These are phyloP conservation scores for Luscinia luscinia DNA, from an alignment of 2,797 vertebrate genomes.

Conservation along the genomic window DNA sequence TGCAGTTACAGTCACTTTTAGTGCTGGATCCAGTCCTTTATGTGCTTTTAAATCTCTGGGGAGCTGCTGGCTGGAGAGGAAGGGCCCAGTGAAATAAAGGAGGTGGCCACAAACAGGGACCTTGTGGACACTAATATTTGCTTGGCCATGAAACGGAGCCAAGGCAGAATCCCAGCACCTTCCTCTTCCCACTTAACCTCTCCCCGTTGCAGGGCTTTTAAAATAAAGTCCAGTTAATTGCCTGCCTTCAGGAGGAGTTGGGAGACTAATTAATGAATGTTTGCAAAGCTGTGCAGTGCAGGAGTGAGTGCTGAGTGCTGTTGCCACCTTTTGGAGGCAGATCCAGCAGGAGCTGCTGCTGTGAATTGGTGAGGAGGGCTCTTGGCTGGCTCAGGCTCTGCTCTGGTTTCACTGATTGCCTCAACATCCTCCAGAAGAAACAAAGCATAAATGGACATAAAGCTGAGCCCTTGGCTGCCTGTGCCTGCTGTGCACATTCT, in stretches of 20 bases:
- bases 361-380: not conserved
- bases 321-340: not conserved
- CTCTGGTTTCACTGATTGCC: not conserved
- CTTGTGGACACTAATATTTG: not conserved
- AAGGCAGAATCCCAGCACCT: not conserved
- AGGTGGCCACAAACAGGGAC: not conserved
- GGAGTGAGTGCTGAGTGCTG: not conserved
- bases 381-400: not conserved
- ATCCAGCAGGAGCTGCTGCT: not conserved
- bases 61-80: not conserved
- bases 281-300: not conserved
- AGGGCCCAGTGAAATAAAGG: not conserved
- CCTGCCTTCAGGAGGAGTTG: not conserved
- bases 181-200: not conserved
- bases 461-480: not conserved
- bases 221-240: slow-evolving; percentile 5
- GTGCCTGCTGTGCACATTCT: not conserved
- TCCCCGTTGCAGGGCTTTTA: not conserved
- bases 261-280: slow-evolving; percentile 36
- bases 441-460: not conserved
- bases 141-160: not conserved
- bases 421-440: not conserved
- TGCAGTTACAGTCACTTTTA: not conserved
- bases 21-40: not conserved
- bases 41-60: not conserved